Evolutionary conservation across 2,113 vertebrate species (phyloP).

Genomic region (Eulacestoma nigropectus): DNA sequence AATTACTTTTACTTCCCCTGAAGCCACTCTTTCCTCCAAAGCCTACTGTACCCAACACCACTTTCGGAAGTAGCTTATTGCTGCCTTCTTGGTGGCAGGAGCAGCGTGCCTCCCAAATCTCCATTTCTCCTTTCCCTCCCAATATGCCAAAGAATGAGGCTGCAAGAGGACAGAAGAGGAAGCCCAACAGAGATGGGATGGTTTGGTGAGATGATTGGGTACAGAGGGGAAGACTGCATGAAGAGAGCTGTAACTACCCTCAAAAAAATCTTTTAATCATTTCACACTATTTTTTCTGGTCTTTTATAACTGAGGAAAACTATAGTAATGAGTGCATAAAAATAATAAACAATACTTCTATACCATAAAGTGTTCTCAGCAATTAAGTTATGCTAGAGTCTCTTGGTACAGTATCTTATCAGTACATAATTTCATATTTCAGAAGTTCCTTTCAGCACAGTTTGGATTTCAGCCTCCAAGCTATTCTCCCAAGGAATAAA

Average conservation of each 20-base stretch:
- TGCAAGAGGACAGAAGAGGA: background rate
- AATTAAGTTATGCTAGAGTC: background rate
- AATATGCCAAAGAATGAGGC: background rate
- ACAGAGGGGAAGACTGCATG: background rate
- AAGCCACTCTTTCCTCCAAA: background rate
- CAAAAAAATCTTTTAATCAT: background rate
- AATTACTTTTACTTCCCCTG: background rate
- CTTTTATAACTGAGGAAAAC: background rate
- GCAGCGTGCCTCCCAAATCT: background rate
- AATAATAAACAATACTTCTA: background rate
- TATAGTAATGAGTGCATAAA: accelerated
- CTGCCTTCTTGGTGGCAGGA: background rate
- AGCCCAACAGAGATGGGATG: background rate
- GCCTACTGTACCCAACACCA: background rate
- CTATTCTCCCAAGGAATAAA: background rate
- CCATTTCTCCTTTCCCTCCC: background rate
- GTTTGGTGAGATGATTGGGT: background rate
- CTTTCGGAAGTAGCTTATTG: background rate
- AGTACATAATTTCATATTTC: background rate
- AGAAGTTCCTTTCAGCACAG: background rate
- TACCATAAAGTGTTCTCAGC: background rate
- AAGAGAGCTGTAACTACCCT: background rate
- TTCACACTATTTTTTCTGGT: background rate
- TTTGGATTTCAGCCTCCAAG: background rate
- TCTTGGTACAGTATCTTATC: background rate